Percentiles rank a stretch among this genome's conserved stretches.
Evolutionary conservation across 2,888 invertebrate genomes (phyloP).

Genomic region (Callosobruchus maculatus): DNA sequence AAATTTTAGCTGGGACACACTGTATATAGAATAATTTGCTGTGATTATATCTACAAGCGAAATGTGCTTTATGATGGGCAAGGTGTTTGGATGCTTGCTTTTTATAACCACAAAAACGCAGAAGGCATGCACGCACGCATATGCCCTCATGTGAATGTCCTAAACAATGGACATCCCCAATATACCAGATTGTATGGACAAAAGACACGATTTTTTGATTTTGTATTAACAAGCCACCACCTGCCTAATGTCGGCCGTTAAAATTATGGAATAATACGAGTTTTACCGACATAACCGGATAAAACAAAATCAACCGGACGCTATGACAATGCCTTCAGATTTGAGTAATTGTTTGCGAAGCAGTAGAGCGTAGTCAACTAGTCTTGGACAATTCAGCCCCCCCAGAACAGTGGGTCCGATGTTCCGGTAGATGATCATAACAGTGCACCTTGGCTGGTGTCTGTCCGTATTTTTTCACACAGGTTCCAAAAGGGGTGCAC

Average conservation of each 20-base stretch:
- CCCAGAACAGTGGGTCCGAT: neutral
- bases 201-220: neutral
- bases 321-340: conserved; percentile 34
- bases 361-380: conserved; percentile 17
- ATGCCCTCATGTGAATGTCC: neutral
- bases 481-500: neutral
- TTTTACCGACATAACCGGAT: neutral
- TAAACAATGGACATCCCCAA: neutral
- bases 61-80: neutral
- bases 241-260: neutral
- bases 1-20: no score
- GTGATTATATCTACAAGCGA: no score
- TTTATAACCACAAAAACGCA: neutral
- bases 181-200: neutral
- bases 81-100: neutral
- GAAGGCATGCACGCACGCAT: neutral
- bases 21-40: no score
- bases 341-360: conserved; percentile 30
- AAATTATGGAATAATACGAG: neutral
- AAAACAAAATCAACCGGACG: conserved; percentile 22
- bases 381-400: neutral
- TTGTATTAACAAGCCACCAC: neutral
- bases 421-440: neutral
- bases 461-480: neutral
- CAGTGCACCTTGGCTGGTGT: neutral